phyloP scores from a whole-genome alignment of 2,797 vertebrate genomes.

The Lutjanus argentimaculatus region DNA sequence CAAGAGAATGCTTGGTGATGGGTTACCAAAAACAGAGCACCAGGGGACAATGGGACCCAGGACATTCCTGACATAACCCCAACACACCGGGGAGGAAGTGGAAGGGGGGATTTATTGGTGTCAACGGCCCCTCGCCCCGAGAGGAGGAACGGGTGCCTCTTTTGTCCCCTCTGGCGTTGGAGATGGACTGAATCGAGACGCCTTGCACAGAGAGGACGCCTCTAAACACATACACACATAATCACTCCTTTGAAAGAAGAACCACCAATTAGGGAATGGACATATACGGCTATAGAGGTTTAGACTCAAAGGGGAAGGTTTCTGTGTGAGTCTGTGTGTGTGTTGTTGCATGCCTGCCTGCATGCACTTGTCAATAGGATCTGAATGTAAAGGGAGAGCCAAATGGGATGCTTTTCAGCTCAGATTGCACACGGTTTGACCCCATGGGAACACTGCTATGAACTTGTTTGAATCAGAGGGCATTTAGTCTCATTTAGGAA shows the following conservation, averaged over 20 bases:
- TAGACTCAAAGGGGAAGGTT: conserved; percentile 60
- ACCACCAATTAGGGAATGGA: conserved; percentile 84
- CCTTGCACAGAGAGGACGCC: conserved; percentile 78
- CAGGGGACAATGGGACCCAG: conserved; percentile 81
- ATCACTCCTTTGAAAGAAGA: conserved; percentile 81
- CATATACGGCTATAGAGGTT: conserved; percentile 72
- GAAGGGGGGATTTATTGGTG: conserved; percentile 86
- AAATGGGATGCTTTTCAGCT: conserved; percentile 80
- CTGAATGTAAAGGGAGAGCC: conserved; percentile 75
- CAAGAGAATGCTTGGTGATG: conserved; percentile 83
- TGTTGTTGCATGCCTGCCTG: conserved; percentile 53
- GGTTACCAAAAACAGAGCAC: conserved; percentile 86
- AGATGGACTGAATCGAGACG: conserved; percentile 82
- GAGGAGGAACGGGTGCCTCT: conserved; percentile 82
- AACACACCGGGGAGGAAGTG: conserved; percentile 85
- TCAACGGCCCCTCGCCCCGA: conserved; percentile 80
- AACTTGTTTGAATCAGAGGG: conserved; percentile 74
- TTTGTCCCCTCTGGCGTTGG: conserved; percentile 83
- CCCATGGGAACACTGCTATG: conserved; percentile 75
- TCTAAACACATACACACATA: conserved; percentile 81
- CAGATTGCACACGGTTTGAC: conserved; percentile 75
- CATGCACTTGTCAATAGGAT: conserved; percentile 74
- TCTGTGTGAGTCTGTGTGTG: conserved; percentile 41
- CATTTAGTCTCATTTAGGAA: conserved; percentile 77
- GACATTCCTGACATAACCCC: conserved; percentile 88